These are phyloP conservation scores for Andrena flavipes DNA, from an alignment of 2,888 invertebrate species.

Conservation along the genomic window DNA sequence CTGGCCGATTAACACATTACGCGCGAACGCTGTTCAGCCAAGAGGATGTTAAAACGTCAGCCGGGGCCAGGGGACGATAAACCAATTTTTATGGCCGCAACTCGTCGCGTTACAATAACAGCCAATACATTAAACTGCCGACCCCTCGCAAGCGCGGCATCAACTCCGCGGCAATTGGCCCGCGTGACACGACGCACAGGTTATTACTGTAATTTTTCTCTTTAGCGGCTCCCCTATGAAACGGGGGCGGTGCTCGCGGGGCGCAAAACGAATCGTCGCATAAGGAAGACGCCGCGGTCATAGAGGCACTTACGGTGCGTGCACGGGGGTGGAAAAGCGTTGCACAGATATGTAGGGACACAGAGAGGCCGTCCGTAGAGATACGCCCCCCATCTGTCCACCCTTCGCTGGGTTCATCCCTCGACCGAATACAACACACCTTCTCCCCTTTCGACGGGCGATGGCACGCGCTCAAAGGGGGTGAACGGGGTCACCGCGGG, in stretches of 20 bases:
- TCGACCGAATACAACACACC: constrained; percentile 58
- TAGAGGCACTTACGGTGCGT: constrained; percentile 65
- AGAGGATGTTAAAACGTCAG: constrained; percentile 4
- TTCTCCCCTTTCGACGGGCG: constrained; percentile 34
- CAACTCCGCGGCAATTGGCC: constrained; percentile 60
- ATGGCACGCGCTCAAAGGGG: constrained; percentile 64
- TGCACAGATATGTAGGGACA: constrained; percentile 44
- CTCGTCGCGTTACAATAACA: constrained; percentile 56
- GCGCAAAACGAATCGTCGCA: constrained; percentile 52
- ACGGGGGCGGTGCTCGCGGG: constrained; percentile 32
- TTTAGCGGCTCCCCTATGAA: constrained; percentile 32
- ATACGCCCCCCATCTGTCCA: constrained; percentile 83
- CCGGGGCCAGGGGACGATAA: background rate
- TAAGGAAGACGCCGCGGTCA: constrained; percentile 63
- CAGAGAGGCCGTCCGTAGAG: constrained; percentile 59
- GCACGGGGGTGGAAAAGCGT: constrained; percentile 49
- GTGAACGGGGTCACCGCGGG: constrained; percentile 72
- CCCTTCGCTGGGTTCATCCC: constrained; percentile 55
- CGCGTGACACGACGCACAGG: constrained; percentile 46
- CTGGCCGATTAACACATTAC: constrained; percentile 10
- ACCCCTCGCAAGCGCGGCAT: constrained; percentile 41
- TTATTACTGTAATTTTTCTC: constrained; percentile 64
- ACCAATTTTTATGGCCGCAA: constrained; percentile 45
- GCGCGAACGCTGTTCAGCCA: background rate
- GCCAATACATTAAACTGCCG: constrained; percentile 50